Conservation (phyloP, 2,113 vertebrate species). For the Engystomops pustulosus region DNA sequence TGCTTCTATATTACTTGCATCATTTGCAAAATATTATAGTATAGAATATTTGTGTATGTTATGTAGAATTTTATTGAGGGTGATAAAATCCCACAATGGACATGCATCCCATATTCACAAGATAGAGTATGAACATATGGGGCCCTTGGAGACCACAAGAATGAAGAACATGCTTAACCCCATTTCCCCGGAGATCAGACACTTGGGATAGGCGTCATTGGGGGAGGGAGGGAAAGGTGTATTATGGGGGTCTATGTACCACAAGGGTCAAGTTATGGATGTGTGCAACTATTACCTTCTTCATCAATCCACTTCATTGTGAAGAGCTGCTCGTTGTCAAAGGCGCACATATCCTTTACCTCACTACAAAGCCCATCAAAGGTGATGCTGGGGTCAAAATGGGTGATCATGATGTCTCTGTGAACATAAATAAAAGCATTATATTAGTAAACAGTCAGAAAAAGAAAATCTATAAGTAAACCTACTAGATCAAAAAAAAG, state of each 20-base stretch:
- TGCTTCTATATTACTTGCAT: neutral
- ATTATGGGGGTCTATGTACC: too few relatives aligned
- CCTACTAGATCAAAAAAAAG: neutral
- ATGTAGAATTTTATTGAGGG: too few relatives aligned
- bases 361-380: slow-evolving; percentile 91
- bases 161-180: too few relatives aligned
- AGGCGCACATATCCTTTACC: slow-evolving; percentile 96
- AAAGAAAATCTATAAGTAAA: neutral
- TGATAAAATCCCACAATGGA: too few relatives aligned
- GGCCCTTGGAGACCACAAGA: too few relatives aligned
- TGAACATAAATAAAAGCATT: slow-evolving; percentile 60
- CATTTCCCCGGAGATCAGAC: too few relatives aligned
- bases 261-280: neutral
- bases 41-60: too few relatives aligned
- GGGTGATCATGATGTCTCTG: slow-evolving; percentile 99
- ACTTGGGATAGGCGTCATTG: too few relatives aligned
- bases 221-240: too few relatives aligned
- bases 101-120: too few relatives aligned
- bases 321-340: slow-evolving; percentile 96
- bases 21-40: too few relatives aligned
- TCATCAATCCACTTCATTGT: slow-evolving; percentile 99
- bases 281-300: slow-evolving; percentile 80
- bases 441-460: neutral
- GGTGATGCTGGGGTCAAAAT: slow-evolving; percentile 96
- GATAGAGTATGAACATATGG: too few relatives aligned